Evolutionary conservation across 1,140 invertebrate species (phyloP).

Genomic region (Dinoponera quadriceps): DNA sequence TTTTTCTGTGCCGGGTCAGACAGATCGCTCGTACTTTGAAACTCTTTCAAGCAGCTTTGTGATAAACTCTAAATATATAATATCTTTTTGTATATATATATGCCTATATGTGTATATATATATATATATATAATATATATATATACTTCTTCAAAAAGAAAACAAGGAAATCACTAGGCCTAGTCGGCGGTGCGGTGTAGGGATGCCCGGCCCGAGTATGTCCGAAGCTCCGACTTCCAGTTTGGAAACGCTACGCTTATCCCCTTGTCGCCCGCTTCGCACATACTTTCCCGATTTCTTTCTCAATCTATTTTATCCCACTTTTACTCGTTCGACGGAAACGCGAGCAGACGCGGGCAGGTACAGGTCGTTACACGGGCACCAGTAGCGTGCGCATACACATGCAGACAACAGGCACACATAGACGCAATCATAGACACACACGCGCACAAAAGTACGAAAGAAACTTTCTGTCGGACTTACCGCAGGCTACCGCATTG

Average conservation of each 20-base stretch:
- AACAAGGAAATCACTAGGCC: slow-evolving; percentile 84
- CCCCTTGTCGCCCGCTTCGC: slow-evolving; percentile 43
- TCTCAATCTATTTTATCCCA: neutral
- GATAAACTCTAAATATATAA: slow-evolving; percentile 80
- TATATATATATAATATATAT: slow-evolving; percentile 62
- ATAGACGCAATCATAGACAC: neutral
- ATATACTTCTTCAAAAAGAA: slow-evolving; percentile 78
- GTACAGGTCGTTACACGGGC: slow-evolving; percentile 58
- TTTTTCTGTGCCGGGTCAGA: neutral
- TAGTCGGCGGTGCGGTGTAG: slow-evolving; percentile 82
- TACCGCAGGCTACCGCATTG: slow-evolving; percentile 50
- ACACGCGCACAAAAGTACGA: slow-evolving; percentile 32
- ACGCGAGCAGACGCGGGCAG: slow-evolving; percentile 52
- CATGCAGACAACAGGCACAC: neutral
- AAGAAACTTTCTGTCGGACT: slow-evolving; percentile 53
- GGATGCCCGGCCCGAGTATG: slow-evolving; percentile 15
- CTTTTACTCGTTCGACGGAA: slow-evolving; percentile 10
- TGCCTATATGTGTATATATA: slow-evolving; percentile 64
- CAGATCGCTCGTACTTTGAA: slow-evolving; percentile 70
- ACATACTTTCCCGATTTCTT: slow-evolving; percentile 8
- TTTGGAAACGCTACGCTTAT: slow-evolving; percentile 51
- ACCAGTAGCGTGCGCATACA: slow-evolving; percentile 37
- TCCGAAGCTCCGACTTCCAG: slow-evolving; percentile 54
- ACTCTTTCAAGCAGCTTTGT: slow-evolving; percentile 75
- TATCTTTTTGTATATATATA: slow-evolving; percentile 58